A percentile compares a stretch with the other conserved stretches of the same genome.
phyloP scores from a whole-genome alignment of 2,888 invertebrate genomes.

The Syrphus vitripennis region DNA sequence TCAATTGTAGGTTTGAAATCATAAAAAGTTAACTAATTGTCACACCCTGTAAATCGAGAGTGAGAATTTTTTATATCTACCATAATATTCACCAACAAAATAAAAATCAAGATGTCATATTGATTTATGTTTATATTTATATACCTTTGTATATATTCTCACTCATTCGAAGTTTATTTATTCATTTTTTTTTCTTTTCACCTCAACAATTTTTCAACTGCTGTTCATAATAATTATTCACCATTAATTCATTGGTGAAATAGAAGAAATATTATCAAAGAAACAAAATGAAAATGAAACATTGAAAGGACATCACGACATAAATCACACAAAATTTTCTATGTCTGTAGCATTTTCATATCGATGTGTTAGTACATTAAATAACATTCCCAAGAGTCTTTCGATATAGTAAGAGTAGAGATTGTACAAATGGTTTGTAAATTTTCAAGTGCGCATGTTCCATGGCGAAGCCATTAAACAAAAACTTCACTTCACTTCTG shows the following conservation, averaged over 20 bases:
- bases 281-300: slow-evolving; percentile 22
- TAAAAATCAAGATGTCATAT: slow-evolving; percentile 55
- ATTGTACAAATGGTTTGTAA: slow-evolving; percentile 39
- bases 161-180: not conserved
- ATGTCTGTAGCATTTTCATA: not conserved
- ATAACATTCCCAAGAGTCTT: slow-evolving; percentile 1
- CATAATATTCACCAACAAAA: slow-evolving; percentile 26
- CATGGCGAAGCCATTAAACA: slow-evolving; percentile 54
- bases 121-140: not conserved
- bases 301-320: not conserved
- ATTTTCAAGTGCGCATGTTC: slow-evolving; percentile 42
- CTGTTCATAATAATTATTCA: not conserved
- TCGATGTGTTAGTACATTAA: not conserved
- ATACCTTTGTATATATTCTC: no score
- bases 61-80: slow-evolving; percentile 8
- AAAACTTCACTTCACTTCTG: slow-evolving; percentile 13
- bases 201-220: not conserved
- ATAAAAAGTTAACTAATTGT: slow-evolving; percentile 35
- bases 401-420: slow-evolving; percentile 48
- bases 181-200: not conserved
- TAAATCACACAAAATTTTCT: not conserved
- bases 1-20: not conserved
- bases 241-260: slow-evolving; percentile 25
- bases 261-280: not conserved
- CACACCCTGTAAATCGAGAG: slow-evolving; percentile 58